Base-by-base conservation (phyloP, 2,797 vertebrate genomes). In the Muscicapa striata region DNA sequence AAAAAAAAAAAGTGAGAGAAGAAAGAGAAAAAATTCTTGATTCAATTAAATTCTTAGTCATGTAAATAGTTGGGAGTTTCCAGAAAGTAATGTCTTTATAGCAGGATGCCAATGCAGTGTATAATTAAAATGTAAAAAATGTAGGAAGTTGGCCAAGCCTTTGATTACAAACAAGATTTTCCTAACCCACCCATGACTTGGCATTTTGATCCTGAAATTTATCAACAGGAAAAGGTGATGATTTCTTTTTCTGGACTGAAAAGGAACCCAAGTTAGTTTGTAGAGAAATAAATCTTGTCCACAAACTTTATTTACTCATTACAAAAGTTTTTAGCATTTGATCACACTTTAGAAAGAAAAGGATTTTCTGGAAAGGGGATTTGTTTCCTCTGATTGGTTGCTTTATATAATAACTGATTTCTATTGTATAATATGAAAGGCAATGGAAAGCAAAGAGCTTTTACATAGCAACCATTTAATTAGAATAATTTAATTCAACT, bases 81-180 rank as follows among this genome's bases (percentile, higher is more conserved):
- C 95, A 96, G 94, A 96, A 96, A 96, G 94, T 38, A 93, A 89
- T 95, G 90, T 93, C 93, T 95, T 96, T 97, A 82, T 95, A 97
- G 95, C 73, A 96, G 84, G 68, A 93, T 95, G 95, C 93, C 97
- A 95, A 62, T 52, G 62, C 63, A 95, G 87, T 73, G 75, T 80
- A 96, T 76, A 98, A 97, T 97, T 96, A 97, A 96, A 98, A 97
- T 95, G 94, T 94, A 94, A 97, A 96, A 97, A 96, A 97, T 96
- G 83, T 75, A 95, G 91, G 70, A 83, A 63, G 8, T n/a, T 81
- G 43, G 75, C 96, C 97, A 98, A 97, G 68, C 73, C 95, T 97
- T 97, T 97, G 93, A 96, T 78, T 92, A 83, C 54, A 95, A 95
- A 97, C 67, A 93, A 96, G 64, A 93, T 84, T 95, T 97, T 97